phyloP scores from a whole-genome alignment of 2,888 invertebrate species.

The Gandaritis pyraliata region DNA sequence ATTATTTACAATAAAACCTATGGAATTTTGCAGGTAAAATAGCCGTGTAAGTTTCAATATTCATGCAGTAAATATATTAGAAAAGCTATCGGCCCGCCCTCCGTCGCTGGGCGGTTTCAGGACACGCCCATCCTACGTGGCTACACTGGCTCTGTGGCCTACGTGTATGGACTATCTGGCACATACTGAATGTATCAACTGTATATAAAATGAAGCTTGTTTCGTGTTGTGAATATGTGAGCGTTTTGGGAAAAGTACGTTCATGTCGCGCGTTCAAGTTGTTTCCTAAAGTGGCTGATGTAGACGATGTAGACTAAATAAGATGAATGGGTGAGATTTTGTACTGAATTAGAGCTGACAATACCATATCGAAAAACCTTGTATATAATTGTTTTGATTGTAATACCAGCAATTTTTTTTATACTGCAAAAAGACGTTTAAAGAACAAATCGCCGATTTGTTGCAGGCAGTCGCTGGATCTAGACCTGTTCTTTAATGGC shows the following conservation, averaged over 20 bases:
- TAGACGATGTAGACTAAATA: slow-evolving; percentile 1
- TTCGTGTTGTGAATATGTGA: slow-evolving; percentile 42
- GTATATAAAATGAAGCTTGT: slow-evolving; percentile 46
- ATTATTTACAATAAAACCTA: slow-evolving; percentile 6
- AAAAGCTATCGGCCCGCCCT: slow-evolving; percentile 60
- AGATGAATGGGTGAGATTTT: slow-evolving; percentile 5
- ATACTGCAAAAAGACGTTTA: too few relatives aligned
- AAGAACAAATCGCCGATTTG: too few relatives aligned
- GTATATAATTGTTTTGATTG: too few relatives aligned
- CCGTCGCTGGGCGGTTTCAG: slow-evolving; percentile 69
- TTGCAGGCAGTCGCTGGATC: too few relatives aligned
- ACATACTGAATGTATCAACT: slow-evolving; percentile 37
- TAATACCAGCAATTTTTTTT: too few relatives aligned
- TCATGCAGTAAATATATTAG: slow-evolving; percentile 50
- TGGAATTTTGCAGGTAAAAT: slow-evolving; percentile 1
- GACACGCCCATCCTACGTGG: slow-evolving; percentile 73
- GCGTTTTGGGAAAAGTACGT: slow-evolving; percentile 14
- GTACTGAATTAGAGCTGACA: not conserved
- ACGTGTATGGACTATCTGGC: slow-evolving; percentile 38
- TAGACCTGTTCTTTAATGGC: too few relatives aligned
- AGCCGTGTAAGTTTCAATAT: slow-evolving; percentile 46
- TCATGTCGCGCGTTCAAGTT: slow-evolving; percentile 2
- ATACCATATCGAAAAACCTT: too few relatives aligned
- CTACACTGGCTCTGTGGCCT: slow-evolving; percentile 25
- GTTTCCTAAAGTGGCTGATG: not conserved